Percentiles rank a stretch among this genome's conserved stretches.
Evolutionary conservation across 2,888 invertebrate genomes (phyloP).

Genomic region (Eristalinus aeneus): DNA sequence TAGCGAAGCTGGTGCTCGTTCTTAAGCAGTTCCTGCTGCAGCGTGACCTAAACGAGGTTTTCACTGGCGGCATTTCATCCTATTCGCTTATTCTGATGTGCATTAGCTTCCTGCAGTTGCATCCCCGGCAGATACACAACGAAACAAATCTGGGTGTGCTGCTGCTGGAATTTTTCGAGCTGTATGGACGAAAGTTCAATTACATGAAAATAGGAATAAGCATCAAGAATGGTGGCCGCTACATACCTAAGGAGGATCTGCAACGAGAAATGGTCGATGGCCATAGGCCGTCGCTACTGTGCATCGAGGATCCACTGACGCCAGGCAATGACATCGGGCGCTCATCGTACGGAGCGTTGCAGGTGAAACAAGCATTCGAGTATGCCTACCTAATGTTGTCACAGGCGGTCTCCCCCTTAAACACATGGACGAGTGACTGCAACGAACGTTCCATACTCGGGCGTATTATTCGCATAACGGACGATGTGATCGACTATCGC

Average conservation of each 20-base stretch:
- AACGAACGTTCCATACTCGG: constrained; percentile 88
- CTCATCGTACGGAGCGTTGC: constrained; percentile 90
- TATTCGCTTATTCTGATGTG: constrained; percentile 99
- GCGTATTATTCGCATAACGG: constrained; percentile 94
- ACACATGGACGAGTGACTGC: constrained; percentile 82
- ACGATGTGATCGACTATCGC: constrained; percentile 90
- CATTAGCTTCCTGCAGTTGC: constrained; percentile 97
- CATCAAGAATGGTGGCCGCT: constrained; percentile 95
- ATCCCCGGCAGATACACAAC: constrained; percentile 90
- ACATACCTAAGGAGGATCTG: constrained; percentile 96
- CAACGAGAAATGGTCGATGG: constrained; percentile 97
- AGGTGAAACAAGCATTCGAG: constrained; percentile 96
- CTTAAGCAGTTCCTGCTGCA: constrained; percentile 99
- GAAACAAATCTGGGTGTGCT: constrained; percentile 94
- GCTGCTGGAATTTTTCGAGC: constrained; percentile 97
- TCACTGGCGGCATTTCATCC: constrained; percentile 98
- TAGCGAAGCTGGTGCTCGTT: constrained; percentile 97
- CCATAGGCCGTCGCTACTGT: constrained; percentile 94
- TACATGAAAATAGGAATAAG: constrained; percentile 93
- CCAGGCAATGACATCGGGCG: constrained; percentile 98
- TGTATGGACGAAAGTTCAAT: constrained; percentile 98
- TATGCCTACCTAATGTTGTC: constrained; percentile 94
- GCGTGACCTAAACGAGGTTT: constrained; percentile 99
- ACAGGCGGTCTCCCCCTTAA: constrained; percentile 85
- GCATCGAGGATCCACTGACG: constrained; percentile 98